These are phyloP conservation scores for Acrobasis consociella DNA, from an alignment of 2,888 invertebrate genomes.

Conservation along the genomic window DNA sequence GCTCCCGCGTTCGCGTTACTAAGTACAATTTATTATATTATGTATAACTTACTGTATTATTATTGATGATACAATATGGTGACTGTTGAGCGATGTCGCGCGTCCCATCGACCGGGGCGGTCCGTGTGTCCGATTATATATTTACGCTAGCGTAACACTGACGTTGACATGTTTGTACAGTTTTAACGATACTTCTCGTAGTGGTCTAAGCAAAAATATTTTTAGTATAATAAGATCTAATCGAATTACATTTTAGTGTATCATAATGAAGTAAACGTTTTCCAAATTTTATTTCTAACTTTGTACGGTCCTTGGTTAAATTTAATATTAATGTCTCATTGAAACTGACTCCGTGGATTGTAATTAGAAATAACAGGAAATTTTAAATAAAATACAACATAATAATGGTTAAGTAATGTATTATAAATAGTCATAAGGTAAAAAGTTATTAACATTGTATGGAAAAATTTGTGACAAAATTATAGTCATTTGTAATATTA, in stretches of 20 bases:
- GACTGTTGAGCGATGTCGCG: slow-evolving; percentile 56
- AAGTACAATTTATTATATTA: slow-evolving; percentile 68
- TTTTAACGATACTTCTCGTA: slow-evolving; percentile 80
- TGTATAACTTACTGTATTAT: slow-evolving; percentile 51
- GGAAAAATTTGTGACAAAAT: slow-evolving; percentile 83
- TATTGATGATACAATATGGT: slow-evolving; percentile 47
- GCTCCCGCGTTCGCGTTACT: slow-evolving; percentile 47
- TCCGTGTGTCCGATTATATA: slow-evolving; percentile 52
- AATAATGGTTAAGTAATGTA: slow-evolving; percentile 80
- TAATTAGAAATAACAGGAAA: slow-evolving; percentile 79
- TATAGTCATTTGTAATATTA: slow-evolving; percentile 84
- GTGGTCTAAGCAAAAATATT: slow-evolving; percentile 78
- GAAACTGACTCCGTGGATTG: slow-evolving; percentile 72
- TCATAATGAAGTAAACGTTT: slow-evolving; percentile 70
- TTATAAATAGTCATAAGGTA: slow-evolving; percentile 81
- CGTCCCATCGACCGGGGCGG: slow-evolving; percentile 47
- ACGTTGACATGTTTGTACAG: slow-evolving; percentile 78
- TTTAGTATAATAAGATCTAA: slow-evolving; percentile 80
- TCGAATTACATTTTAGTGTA: slow-evolving; percentile 81
- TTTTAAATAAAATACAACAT: slow-evolving; percentile 80
- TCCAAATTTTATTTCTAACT: slow-evolving; percentile 66
- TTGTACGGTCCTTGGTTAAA: slow-evolving; percentile 65
- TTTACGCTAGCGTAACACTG: slow-evolving; percentile 65
- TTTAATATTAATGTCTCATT: slow-evolving; percentile 58
- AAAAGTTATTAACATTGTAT: slow-evolving; percentile 84